Conservation (phyloP, 2,888 invertebrate species). For the Hirtodrosophila trivittata region DNA sequence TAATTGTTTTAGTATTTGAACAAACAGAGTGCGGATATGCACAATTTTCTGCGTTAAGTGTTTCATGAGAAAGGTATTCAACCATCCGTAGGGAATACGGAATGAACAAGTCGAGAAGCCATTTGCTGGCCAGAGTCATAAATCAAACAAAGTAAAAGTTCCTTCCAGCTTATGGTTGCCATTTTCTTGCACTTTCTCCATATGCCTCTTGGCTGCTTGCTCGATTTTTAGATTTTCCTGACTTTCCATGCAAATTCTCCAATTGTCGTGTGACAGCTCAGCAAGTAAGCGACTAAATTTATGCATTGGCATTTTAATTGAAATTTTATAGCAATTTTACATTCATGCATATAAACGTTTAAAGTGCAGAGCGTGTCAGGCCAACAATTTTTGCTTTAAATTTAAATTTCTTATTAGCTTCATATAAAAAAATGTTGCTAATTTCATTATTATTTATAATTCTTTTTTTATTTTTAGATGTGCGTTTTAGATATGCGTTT, state of each 20-base stretch:
- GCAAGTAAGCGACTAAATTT: conserved; percentile 36
- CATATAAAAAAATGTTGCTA: too few species aligned
- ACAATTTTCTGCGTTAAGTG: too few species aligned
- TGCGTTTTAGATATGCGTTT: too few species aligned
- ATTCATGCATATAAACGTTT: too few species aligned
- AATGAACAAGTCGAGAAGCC: neutral
- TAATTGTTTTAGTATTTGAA: too few species aligned
- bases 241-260: conserved; percentile 41
- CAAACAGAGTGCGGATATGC: too few species aligned
- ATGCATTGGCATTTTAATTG: conserved; percentile 44
- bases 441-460: too few species aligned
- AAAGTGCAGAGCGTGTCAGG: too few species aligned
- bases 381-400: too few species aligned
- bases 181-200: conserved; percentile 12
- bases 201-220: neutral
- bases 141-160: conserved; percentile 12
- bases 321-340: conserved; percentile 1
- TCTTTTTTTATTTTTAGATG: too few species aligned
- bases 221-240: conserved; percentile 12
- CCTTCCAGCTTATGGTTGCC: conserved; percentile 13
- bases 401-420: too few species aligned
- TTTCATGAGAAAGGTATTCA: neutral
- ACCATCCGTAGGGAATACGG: neutral
- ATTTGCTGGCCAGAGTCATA: neutral
- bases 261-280: conserved; percentile 24